Base-by-base conservation (phyloP, 2,113 vertebrate genomes). In the Cynoglossus semilaevis region DNA sequence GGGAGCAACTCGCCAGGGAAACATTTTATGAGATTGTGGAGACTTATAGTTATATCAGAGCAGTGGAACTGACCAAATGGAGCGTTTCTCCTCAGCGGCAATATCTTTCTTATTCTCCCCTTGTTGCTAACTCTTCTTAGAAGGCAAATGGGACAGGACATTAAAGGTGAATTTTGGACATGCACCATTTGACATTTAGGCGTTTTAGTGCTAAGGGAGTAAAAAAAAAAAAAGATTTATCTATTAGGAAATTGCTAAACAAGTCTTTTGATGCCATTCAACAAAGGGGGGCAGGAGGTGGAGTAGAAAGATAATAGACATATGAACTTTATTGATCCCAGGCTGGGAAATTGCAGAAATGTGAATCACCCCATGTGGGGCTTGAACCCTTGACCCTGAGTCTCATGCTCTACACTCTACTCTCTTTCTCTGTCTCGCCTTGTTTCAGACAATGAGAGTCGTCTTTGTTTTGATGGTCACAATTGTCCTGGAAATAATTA, bases 111-210 rank as follows among this genome's bases (percentile, higher is more conserved):
- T 51, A 52, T 57, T 64, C 75, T 58, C 47, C 59, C 13, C 15
- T 52, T 36, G 47, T 46, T 73, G 70, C 63, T 63, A 80, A 41
- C 63, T 57, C 64, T 72, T 51, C 67, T 66, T 70, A 37, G 80
- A 77, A 86, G 88, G 87, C 81, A 87, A 88, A 89, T 85, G 79
- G 87, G 80, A 58, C 43, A 17, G 76, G 72, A 83, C 80, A 81
- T 83, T 79, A 67, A 74, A 89, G 88, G 86, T 85, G 86, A 87
- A 85, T 77, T 29, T 76, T 50, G 67, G 75, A 72, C 74, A 70
- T 59, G 81, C 84, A 83, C 87, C 85, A 76, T 70, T 67, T 90
- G 87, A 89, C 87, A 91, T 91, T 91, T 89, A 77, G 72, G 87
- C 87, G 86, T 86, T 89, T 88, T 89, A 87, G 82, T 73, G 57